Conservation (phyloP, 2,888 invertebrate species). For the Malachius bipustulatus region DNA sequence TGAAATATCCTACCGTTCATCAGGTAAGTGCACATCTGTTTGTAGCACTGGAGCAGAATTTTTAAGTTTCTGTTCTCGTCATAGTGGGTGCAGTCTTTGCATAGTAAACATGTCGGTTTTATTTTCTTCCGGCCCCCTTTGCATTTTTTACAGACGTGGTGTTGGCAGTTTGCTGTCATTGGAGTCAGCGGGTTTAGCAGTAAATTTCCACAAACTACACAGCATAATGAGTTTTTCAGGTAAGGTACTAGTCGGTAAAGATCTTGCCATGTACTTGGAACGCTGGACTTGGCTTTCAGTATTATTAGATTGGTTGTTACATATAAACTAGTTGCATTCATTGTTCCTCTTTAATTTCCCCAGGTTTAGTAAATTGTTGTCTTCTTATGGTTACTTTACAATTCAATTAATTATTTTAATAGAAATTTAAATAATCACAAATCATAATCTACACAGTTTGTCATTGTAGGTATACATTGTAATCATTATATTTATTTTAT, state of each 20-base stretch:
- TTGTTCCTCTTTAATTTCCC: no score
- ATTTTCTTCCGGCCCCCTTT: conserved; percentile 74
- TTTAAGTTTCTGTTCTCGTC: conserved; percentile 70
- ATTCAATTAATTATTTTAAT: no score
- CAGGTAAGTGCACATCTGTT: conserved; percentile 76
- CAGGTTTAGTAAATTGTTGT: no score
- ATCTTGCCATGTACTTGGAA: conserved; percentile 66
- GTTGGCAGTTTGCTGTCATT: conserved; percentile 66
- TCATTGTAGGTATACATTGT: no score
- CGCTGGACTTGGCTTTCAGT: conserved; percentile 58
- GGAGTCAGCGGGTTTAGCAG: conserved; percentile 74
- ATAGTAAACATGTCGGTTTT: conserved; percentile 74
- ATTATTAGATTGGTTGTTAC: conserved; percentile 71
- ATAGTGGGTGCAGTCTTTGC: conserved; percentile 73
- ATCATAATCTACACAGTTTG: no score
- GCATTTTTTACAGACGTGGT: conserved; percentile 78
- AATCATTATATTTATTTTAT: no score
- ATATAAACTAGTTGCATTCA: conserved; percentile 75
- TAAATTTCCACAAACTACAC: conserved; percentile 79
- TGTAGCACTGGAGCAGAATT: conserved; percentile 76
- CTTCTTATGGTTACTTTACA: no score
- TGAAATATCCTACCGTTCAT: conserved; percentile 60
- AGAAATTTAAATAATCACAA: no score
- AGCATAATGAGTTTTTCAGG: conserved; percentile 75
- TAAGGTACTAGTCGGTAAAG: conserved; percentile 73